Base-by-base conservation (phyloP, 2,797 vertebrate genomes). In the Hipposideros larvatus region DNA sequence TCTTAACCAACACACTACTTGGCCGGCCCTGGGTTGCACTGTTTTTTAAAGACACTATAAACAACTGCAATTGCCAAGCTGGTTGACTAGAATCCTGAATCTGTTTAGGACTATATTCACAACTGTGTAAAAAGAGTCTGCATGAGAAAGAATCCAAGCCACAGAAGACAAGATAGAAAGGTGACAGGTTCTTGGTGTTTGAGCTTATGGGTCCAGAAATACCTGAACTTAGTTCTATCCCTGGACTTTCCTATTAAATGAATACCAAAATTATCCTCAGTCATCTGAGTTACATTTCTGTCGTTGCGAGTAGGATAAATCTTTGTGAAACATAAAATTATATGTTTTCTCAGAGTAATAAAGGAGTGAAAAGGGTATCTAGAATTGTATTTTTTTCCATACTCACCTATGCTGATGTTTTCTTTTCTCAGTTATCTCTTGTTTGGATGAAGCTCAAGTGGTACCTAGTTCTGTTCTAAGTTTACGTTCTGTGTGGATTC, bases 251-350 rank as follows among this genome's bases (percentile, higher is more conserved):
- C 31, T n/a, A 37, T 70, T 53, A 63, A 8, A 46, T 19, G n/a
- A 84, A 73, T 26, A 26, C 41, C 24, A 89, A 71, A 88, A 77
- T 78, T 73, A n/a, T 43, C 19, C 51, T 66, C 26, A 66, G 43
- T 43, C 11, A 34, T 48, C 68, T 92, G 3, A 16, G 11, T 51
- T 73, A 46, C 1, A 28, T 59, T 73, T 51, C 57, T 80, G 19
- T 77, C 26, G 66, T n/a, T 46, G 24, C 1, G 31, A 80, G 8
- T 24, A 74, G 9, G 11, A 31, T 18, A 53, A 14, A 90, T 70
- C 21, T 92, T 94, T 77, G 46, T 46, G 79, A 94, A 90, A 70
- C 28, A 77, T 70, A 43, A 74, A 75, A 37, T 19, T 80, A 28
- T 22, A 43, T 34, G 31, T 75, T 73, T 70, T 84, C 26, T 65